These are phyloP conservation scores for Oikopleura albicans DNA, from an alignment of 23 tunicate species.

Conservation along the genomic window DNA sequence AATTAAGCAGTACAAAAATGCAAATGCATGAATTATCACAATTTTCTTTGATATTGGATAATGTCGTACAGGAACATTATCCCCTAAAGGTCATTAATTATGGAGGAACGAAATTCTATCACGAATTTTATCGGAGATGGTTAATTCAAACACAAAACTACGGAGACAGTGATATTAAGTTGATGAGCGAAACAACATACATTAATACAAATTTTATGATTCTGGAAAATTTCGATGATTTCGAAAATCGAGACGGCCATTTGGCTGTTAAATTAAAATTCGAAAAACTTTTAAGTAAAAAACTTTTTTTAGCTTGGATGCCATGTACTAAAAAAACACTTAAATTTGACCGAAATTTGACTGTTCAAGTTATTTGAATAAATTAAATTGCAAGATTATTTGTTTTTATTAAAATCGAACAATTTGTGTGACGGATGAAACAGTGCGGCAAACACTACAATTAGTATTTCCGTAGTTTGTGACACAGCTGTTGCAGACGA, in stretches of 20 bases:
- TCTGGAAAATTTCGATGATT: background rate
- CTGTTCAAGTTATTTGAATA: background rate
- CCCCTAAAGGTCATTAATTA: background rate
- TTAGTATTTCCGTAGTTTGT: too few species aligned
- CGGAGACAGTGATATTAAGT: background rate
- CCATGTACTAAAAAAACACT: background rate
- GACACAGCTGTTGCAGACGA: background rate
- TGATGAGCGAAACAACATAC: background rate
- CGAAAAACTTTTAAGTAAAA: background rate
- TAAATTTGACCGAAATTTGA: background rate
- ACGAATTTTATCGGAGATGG: background rate
- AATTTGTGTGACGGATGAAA: background rate
- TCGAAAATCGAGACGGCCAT: background rate
- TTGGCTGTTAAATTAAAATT: background rate
- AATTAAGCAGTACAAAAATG: background rate
- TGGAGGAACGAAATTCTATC: background rate
- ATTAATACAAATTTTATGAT: background rate
- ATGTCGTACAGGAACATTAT: background rate
- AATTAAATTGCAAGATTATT: background rate
- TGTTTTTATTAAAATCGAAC: background rate
- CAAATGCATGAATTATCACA: background rate
- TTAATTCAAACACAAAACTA: background rate
- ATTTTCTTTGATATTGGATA: background rate
- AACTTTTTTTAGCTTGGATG: background rate
- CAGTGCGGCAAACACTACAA: background rate